Conservation (phyloP, 2,797 vertebrate species). For the Argya squamiceps region DNA sequence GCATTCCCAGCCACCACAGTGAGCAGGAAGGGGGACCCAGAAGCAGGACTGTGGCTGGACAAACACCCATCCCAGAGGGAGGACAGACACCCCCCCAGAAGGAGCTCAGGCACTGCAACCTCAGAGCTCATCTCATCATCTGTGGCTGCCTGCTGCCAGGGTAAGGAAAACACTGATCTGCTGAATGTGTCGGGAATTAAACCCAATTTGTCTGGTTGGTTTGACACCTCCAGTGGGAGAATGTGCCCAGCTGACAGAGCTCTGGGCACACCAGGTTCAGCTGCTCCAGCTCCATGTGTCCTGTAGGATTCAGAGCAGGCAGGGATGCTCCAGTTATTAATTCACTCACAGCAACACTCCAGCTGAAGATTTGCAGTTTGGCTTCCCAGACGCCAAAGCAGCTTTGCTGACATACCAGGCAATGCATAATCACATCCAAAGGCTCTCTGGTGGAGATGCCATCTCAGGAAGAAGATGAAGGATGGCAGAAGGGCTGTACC, state of each 20-base stretch:
- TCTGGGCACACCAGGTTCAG: rapidly evolving
- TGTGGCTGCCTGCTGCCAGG: rapidly evolving
- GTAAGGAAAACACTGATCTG: neutral
- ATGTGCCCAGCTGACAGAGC: neutral
- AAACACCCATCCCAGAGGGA: neutral
- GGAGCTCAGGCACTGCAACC: rapidly evolving
- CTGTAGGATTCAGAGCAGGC: neutral
- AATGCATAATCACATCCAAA: neutral
- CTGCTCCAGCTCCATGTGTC: neutral
- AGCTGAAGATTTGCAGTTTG: neutral
- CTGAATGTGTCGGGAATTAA: neutral
- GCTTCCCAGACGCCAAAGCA: neutral
- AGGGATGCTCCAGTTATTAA: neutral
- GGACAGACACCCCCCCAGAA: neutral
- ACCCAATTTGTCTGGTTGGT: rapidly evolving
- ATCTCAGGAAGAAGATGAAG: neutral
- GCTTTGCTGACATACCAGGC: neutral
- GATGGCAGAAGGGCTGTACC: neutral
- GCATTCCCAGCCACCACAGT: neutral
- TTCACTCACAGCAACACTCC: neutral
- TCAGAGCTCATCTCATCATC: neutral
- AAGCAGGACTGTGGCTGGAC: neutral
- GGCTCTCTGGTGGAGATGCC: neutral
- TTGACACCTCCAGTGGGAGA: neutral
- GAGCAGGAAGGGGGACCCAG: neutral